phyloP scores from a whole-genome alignment of 2,888 invertebrate genomes.

The Melanargia galathea region DNA sequence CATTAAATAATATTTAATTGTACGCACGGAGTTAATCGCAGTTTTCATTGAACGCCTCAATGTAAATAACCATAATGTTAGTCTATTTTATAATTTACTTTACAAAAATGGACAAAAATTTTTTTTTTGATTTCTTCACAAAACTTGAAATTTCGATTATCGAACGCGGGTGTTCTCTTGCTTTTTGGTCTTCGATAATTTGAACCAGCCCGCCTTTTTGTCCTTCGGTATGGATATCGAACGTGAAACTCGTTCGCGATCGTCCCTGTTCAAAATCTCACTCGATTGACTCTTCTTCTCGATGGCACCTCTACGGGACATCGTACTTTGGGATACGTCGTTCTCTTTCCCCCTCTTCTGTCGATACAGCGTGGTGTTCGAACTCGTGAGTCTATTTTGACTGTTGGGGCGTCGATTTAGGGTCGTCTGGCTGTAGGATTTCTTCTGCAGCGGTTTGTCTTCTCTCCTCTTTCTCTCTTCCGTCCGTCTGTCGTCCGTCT shows the following conservation, averaged over 20 bases:
- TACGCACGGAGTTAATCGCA: not conserved
- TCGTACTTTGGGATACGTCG: constrained; percentile 51
- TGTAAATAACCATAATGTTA: not conserved
- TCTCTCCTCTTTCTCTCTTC: constrained; percentile 62
- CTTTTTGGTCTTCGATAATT: constrained; percentile 79
- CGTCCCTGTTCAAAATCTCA: constrained; percentile 81
- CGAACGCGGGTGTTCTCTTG: constrained; percentile 73
- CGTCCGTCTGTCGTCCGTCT: too few species aligned
- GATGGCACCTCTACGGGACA: constrained; percentile 70
- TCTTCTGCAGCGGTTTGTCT: constrained; percentile 70
- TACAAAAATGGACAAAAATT: not conserved
- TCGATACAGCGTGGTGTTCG: constrained; percentile 68
- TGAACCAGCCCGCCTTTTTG: constrained; percentile 89
- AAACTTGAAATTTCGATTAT: constrained; percentile 41
- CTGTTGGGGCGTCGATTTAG: constrained; percentile 58
- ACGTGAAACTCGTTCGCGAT: constrained; percentile 80
- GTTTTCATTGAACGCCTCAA: not conserved
- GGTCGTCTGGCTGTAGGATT: constrained; percentile 74
- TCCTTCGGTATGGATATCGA: constrained; percentile 89
- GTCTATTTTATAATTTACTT: not conserved
- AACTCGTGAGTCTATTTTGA: constrained; percentile 64
- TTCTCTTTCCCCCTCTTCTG: constrained; percentile 62
- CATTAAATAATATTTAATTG: not conserved
- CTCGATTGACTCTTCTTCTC: constrained; percentile 83
- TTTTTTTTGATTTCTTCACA: not conserved